phyloP scores from a whole-genome alignment of 2,888 invertebrate genomes.

The Acronicta alni region DNA sequence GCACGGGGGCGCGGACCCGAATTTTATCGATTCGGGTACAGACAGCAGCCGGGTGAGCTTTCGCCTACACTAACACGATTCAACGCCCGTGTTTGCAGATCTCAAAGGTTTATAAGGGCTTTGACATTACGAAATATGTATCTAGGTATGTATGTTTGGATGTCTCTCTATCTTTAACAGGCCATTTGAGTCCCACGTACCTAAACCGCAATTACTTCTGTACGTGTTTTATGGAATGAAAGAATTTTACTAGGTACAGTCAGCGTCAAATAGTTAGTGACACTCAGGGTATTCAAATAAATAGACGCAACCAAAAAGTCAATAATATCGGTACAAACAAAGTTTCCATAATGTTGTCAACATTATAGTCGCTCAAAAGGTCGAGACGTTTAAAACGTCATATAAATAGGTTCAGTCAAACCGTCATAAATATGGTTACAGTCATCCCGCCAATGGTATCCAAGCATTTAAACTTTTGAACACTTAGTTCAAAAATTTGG shows the following conservation, averaged over 20 bases:
- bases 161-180: conserved; percentile 62
- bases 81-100: conserved; percentile 86
- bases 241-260: no score
- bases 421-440: no score
- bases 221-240: no score
- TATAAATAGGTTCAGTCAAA: conserved; percentile 31
- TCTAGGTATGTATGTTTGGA: conserved; percentile 64
- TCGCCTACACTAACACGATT: conserved; percentile 86
- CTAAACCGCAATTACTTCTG: conserved; percentile 60
- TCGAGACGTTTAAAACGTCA: conserved; percentile 56
- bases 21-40: conserved; percentile 89
- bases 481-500: no score
- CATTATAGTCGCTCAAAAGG: no score
- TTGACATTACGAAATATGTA: conserved; percentile 77
- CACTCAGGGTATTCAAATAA: no score
- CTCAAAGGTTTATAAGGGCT: conserved; percentile 84
- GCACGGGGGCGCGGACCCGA: conserved; percentile 87
- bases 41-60: conserved; percentile 85
- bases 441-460: no score
- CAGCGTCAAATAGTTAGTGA: no score
- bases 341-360: no score
- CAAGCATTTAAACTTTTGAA: no score
- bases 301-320: no score
- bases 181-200: conserved; percentile 57
- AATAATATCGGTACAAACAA: no score